These are phyloP conservation scores for Holotrichia oblita DNA, from an alignment of 1,140 invertebrate species.

Conservation along the genomic window DNA sequence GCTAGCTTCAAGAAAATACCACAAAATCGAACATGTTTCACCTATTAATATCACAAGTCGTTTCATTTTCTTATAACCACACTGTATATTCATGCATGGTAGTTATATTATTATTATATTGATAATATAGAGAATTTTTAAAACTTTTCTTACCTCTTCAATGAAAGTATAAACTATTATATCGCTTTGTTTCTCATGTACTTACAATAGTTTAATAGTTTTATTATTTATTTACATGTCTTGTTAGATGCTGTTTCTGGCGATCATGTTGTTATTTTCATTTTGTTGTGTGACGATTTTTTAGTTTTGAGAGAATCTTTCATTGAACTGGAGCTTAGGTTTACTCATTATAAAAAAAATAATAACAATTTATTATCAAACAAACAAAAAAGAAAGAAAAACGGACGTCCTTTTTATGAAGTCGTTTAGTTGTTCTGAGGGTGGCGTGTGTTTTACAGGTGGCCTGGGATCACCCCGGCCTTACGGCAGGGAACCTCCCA, in stretches of 20 bases:
- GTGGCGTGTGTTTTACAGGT: slow-evolving; percentile 65
- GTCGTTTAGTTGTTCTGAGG: slow-evolving; percentile 49
- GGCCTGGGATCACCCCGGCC: slow-evolving; percentile 67
- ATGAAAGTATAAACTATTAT: slow-evolving; percentile 41
- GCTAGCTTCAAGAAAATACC: too few relatives aligned
- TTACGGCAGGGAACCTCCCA: slow-evolving; percentile 63
- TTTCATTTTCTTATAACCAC: too few relatives aligned
- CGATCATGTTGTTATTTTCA: neutral
- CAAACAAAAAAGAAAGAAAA: neutral
- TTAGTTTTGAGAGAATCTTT: slow-evolving; percentile 29
- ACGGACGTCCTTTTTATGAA: slow-evolving; percentile 33
- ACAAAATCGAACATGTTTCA: too few relatives aligned
- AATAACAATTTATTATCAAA: neutral
- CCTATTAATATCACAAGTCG: too few relatives aligned
- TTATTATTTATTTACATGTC: too few relatives aligned
- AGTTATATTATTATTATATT: slow-evolving; percentile 47
- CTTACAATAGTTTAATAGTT: slow-evolving; percentile 12
- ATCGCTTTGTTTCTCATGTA: slow-evolving; percentile 5
- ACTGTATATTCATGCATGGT: slow-evolving; percentile 53
- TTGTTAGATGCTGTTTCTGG: neutral
- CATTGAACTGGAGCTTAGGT: slow-evolving; percentile 36
- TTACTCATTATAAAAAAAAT: neutral
- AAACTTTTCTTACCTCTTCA: slow-evolving; percentile 43
- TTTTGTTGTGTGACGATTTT: neutral
- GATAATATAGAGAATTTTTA: slow-evolving; percentile 39